Evolutionary conservation across 1,140 invertebrate genomes (phyloP), one percentile per base, ranked within the genome.

Genomic region (Aphidius gifuensis): DNA sequence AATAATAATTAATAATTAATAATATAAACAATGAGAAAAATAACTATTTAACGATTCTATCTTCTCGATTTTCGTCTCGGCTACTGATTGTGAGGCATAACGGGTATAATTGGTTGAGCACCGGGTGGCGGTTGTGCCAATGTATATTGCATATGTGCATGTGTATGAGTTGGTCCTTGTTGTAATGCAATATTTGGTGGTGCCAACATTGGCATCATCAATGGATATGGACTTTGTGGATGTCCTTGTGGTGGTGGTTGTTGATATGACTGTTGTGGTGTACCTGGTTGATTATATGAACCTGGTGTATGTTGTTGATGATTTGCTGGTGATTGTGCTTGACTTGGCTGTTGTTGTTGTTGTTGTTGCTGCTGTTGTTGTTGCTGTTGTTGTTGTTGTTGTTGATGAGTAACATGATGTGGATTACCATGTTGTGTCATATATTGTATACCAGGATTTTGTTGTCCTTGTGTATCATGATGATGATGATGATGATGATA

Each of bases 301-400:
- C 82, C 83, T 68, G 85, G 84, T 62, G 85, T 87, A 64, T 82
- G 83, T 6, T 76, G 80, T 59, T 76, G 84, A 76, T 82, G 83
- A 75, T 87, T 86, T 2, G 84, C 86, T 4, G 85, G 85, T 23
- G 85, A 86, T 4, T 85, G 86, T 6, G 86, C 83, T 65, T 87
- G 86, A 65, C 83, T 85, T 39, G 83, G 86, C 59, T 83, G 84
- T 32, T 32, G 23, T 32, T 32, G 23, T 32, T 32, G 23, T 59
- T 76, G 84, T 75, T 85, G 84, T 39, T 82, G 83, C 74, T 87
- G 86, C 3, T 84, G 86, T 4, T 85, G 85, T 21, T 85, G 86
- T 3, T 85, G 86, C 5, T 85, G 83, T 65, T 87, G 86, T 65
- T 83, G 85, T 39, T 83, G 86, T 60, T 83, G 84, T 45, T 85